A percentile compares a stretch with the other conserved stretches of the same genome.
These are phyloP conservation scores for Ptilorrhoa leucosticta DNA, from an alignment of 2,113 vertebrate species.

Conservation along the genomic window DNA sequence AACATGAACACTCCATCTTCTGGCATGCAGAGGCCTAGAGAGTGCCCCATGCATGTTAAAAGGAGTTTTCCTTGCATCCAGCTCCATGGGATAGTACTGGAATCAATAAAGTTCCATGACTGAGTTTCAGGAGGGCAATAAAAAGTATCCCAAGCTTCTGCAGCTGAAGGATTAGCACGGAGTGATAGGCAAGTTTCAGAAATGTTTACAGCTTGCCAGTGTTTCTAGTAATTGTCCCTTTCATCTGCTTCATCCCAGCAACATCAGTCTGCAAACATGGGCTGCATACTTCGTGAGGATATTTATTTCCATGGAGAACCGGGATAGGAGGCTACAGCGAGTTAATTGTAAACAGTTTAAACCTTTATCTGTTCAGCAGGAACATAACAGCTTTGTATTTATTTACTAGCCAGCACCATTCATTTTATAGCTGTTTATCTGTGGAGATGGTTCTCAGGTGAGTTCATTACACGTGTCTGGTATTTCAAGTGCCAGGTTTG, in stretches of 20 bases:
- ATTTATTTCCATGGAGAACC: neutral
- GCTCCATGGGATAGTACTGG: neutral
- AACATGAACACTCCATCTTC: neutral
- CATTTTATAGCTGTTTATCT: neutral
- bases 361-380: neutral
- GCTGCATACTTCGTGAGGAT: neutral
- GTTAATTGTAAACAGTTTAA: neutral
- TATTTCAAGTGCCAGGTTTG: neutral
- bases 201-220: neutral
- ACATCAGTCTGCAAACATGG: neutral
- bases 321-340: neutral
- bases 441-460: neutral
- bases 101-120: neutral
- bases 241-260: neutral
- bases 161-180: neutral
- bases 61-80: neutral
- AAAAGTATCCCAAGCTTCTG: neutral
- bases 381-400: neutral
- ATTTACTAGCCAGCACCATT: constrained; percentile 1
- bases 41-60: neutral
- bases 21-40: neutral
- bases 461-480: neutral
- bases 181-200: neutral
- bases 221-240: neutral
- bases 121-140: neutral